Evolutionary conservation across 1,140 invertebrate genomes (phyloP), one percentile per base, ranked within the genome.

Genomic region (Bombus confusus): DNA sequence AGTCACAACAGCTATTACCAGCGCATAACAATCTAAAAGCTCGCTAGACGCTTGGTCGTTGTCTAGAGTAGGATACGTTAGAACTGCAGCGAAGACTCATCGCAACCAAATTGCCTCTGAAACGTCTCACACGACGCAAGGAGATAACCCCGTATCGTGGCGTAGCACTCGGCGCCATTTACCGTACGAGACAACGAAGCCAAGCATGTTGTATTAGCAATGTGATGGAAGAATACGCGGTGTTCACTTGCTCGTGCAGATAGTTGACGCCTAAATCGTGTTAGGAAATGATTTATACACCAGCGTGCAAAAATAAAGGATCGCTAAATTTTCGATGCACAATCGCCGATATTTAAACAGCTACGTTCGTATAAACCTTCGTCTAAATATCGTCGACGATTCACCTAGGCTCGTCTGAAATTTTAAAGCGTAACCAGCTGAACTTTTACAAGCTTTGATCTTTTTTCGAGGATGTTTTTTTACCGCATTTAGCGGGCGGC

Each of bases 51-150:
- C 75, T 4, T 15, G 28, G 37, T 59, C 15, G 31, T 18, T 66
- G 64, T 68, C 22, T 41, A 41, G 34, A 52, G 71, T 64, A 25
- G 28, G 41, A 74, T 69, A 43, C 57, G 43, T 77, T 64, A 62
- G 83, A 66, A 41, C 62, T 9, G 57, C 64, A n/a, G 68, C n/a
- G 34, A 79, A 37, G 13, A 81, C 43, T 86, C 71, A 72, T 87
- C 79, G 69, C 69, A 43, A 64, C 68, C 57, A 90, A 90, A 90
- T 90, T 87, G 75, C 74, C 82, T 79, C 72, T 80, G 85, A 89
- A 87, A 89, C 85, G 82, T 83, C 81, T 68, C 69, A 43, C 68
- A 80, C 85, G n/a, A 47, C 39, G 57, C 59, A 25, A 43, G 57
- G 25, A 88, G 87, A 88, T 86, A 88, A 68, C 80, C 28, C 68